These are phyloP conservation scores for Hololepta plana DNA, from an alignment of 2,888 invertebrate species.

Conservation along the genomic window DNA sequence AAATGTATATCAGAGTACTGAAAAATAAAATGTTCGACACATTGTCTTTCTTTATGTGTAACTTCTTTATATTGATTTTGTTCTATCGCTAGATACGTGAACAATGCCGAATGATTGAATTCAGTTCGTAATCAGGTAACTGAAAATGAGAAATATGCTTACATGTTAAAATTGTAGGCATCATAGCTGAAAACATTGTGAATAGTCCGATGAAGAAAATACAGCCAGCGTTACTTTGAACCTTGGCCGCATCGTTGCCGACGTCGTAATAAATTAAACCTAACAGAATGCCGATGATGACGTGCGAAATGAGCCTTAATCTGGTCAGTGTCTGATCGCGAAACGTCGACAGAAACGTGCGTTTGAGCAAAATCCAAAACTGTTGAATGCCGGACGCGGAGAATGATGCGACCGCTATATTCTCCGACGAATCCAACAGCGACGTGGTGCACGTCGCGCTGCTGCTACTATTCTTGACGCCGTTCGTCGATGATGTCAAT, in stretches of 20 bases:
- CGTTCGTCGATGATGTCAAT: no score
- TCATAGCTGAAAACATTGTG: conserved; percentile 95
- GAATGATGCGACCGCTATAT: conserved; percentile 34
- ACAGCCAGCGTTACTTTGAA: conserved; percentile 88
- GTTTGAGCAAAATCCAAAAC: conserved; percentile 73
- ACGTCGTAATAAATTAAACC: conserved; percentile 88
- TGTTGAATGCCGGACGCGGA: conserved; percentile 52
- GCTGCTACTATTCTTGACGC: conserved; percentile 13
- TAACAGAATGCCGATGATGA: conserved; percentile 78
- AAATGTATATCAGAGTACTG: no score
- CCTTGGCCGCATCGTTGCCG: conserved; percentile 84
- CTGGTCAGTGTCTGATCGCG: conserved; percentile 80
- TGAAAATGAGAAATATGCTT: no score
- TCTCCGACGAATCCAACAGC: conserved; percentile 24
- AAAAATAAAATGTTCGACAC: no score
- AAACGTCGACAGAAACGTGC: conserved; percentile 66
- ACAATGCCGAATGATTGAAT: no score
- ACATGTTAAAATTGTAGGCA: conserved; percentile 97
- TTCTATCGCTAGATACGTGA: no score
- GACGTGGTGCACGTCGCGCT: conserved; percentile 33
- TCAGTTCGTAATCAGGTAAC: no score
- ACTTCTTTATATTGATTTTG: no score
- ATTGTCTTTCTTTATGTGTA: no score
- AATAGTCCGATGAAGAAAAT: conserved; percentile 93
- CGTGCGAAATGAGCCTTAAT: conserved; percentile 70